phyloP scores from a whole-genome alignment of 2,888 invertebrate genomes.

The Stenurella melanura region DNA sequence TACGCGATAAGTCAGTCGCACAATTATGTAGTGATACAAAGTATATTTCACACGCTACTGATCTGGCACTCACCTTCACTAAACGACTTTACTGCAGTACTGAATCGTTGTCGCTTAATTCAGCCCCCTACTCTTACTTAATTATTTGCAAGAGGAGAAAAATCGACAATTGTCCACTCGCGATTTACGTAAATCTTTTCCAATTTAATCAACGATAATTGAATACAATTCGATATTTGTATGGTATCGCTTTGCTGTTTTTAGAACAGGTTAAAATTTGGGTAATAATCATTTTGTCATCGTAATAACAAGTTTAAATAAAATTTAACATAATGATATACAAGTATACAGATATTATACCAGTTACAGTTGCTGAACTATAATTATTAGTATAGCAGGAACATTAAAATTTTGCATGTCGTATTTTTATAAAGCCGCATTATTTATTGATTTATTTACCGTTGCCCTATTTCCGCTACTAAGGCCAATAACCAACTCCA shows the following conservation, averaged over 20 bases:
- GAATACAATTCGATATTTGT: not conserved
- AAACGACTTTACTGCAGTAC: constrained; percentile 30
- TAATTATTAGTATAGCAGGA: no score
- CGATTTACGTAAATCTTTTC: not conserved
- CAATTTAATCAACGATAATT: not conserved
- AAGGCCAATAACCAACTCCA: no score
- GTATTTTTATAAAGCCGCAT: no score
- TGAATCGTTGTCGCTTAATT: constrained; percentile 30
- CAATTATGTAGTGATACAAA: constrained; percentile 23
- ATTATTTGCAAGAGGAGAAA: constrained; percentile 29
- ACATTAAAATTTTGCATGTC: no score
- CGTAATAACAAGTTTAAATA: not conserved
- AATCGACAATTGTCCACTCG: not conserved
- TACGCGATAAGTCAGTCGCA: constrained; percentile 20
- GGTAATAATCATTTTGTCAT: not conserved
- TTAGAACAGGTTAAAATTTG: not conserved
- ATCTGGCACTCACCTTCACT: constrained; percentile 25
- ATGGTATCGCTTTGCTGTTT: not conserved
- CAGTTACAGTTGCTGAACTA: no score
- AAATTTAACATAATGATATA: no score
- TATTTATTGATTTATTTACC: no score
- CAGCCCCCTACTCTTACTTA: constrained; percentile 30
- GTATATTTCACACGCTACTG: constrained; percentile 27
- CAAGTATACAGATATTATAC: no score
- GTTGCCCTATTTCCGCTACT: no score